Evolutionary conservation across 2,888 invertebrate genomes (phyloP), one percentile per base, ranked within the genome.

Genomic region (Antheraea yamamai): DNA sequence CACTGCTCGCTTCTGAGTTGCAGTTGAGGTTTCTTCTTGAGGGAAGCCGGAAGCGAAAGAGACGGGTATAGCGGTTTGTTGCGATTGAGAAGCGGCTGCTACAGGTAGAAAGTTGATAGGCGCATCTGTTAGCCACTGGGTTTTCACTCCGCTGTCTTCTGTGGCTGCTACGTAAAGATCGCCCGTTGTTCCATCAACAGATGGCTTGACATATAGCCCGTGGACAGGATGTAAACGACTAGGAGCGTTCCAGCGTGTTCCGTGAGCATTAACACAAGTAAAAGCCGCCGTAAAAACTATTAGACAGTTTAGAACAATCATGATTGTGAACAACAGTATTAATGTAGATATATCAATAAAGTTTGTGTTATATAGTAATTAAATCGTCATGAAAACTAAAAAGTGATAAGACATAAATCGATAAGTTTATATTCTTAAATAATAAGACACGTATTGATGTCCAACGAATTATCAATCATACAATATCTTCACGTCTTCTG

Each of bases 131-230:
- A 93, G 84, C 94, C 94, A 95, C 77, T 93, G 92, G 0, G 92
- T 83, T 74, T 89, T 91, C 1, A 87, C 84, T 30, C 92, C 94
- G 68, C 80, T 90, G 68, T 94, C 92, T 83, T 95, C 95, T 12
- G 94, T 85, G 1, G 95, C 95, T 10, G 95, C 94, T 1, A 95
- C 94, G 83, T 91, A 94, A 16, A 95, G 84, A 78, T 95, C 95
- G 39, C 95, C 95, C 0, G 93, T 93, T 10, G 88, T 87, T 0
- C 94, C 94, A 76, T 95, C 94, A 7, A 79, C 79, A 2, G 95
- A 95, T 1, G 94, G 94, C 76, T 93, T 92, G 18, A 95, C 90
- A 79, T 87, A 95, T 1, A 95, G 82, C 3, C 93, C 91, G 61
- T 93, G 93, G 8, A 95, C 94, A n/a, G 93, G 93, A 39, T 91